A percentile compares a stretch with the other conserved stretches of the same genome.
Evolutionary conservation across 2,888 invertebrate genomes (phyloP).

Genomic region (Oligia strigilis): DNA sequence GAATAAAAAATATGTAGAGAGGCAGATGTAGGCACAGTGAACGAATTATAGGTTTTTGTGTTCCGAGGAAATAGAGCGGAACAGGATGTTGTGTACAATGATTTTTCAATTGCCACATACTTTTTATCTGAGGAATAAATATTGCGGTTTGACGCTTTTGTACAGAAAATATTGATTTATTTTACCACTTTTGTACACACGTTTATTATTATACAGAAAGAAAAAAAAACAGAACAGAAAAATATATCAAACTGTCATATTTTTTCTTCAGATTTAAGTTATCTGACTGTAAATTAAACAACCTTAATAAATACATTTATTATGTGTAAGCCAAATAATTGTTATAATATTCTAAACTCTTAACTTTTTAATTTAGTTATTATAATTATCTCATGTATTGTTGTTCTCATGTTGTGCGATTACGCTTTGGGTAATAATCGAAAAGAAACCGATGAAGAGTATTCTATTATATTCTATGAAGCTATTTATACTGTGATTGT

Average conservation of each 20-base stretch:
- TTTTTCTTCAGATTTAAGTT: background rate
- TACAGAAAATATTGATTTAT: too few relatives aligned
- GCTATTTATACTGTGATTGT: background rate
- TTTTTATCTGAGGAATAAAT: background rate
- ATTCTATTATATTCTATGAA: background rate
- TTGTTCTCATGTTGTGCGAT: too few relatives aligned
- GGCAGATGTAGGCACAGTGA: slow-evolving; percentile 2
- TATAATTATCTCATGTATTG: background rate
- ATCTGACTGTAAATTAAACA: background rate
- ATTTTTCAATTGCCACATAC: background rate
- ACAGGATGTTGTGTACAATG: background rate
- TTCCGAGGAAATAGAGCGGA: slow-evolving; percentile 15
- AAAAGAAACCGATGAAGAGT: background rate
- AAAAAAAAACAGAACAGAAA: background rate
- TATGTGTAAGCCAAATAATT: background rate
- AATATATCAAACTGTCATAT: background rate
- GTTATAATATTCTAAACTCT: background rate
- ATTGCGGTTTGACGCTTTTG: background rate
- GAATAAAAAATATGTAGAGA: slow-evolving; percentile 55
- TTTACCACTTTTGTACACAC: too few relatives aligned
- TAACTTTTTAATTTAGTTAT: background rate
- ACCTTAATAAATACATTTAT: background rate
- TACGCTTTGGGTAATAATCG: background rate
- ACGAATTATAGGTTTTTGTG: slow-evolving; percentile 27
- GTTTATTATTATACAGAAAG: too few relatives aligned